phyloP scores from a whole-genome alignment of 2,888 invertebrate species.

The Lycia hirtaria region DNA sequence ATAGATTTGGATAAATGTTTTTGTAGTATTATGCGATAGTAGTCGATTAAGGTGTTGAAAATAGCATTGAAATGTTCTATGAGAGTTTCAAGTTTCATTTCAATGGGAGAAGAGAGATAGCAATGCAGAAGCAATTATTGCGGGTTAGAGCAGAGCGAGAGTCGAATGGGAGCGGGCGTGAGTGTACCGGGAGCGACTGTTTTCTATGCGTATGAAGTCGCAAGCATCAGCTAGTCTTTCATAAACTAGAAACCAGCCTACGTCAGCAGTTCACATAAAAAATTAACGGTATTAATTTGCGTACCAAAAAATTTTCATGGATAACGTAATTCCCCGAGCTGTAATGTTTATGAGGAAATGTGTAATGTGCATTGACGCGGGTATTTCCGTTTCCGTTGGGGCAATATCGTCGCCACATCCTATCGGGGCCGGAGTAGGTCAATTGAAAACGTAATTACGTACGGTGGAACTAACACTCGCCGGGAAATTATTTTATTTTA shows the following conservation, averaged over 20 bases:
- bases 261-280: not conserved
- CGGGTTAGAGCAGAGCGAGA: too few relatives aligned
- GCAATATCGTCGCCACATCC: conserved; percentile 41
- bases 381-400: conserved; percentile 38
- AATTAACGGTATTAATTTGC: conserved; percentile 17
- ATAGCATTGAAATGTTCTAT: too few relatives aligned
- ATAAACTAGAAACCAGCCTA: not conserved
- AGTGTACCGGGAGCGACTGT: too few relatives aligned
- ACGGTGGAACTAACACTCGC: conserved; percentile 8
- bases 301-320: conserved; percentile 7
- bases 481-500: conserved; percentile 11
- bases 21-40: too few relatives aligned
- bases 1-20: too few relatives aligned
- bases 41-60: too few relatives aligned
- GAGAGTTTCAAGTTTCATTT: too few relatives aligned
- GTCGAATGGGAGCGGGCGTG: too few relatives aligned
- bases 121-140: too few relatives aligned
- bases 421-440: conserved; percentile 34
- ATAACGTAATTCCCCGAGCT: conserved; percentile 15
- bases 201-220: too few relatives aligned
- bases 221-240: too few relatives aligned
- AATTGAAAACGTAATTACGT: conserved; percentile 41
- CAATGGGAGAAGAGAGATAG: too few relatives aligned
- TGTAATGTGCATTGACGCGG: conserved; percentile 33
- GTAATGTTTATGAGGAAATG: conserved; percentile 26